phyloP scores from a whole-genome alignment of 2,888 invertebrate species.

The Leptinotarsa peninsularis region DNA sequence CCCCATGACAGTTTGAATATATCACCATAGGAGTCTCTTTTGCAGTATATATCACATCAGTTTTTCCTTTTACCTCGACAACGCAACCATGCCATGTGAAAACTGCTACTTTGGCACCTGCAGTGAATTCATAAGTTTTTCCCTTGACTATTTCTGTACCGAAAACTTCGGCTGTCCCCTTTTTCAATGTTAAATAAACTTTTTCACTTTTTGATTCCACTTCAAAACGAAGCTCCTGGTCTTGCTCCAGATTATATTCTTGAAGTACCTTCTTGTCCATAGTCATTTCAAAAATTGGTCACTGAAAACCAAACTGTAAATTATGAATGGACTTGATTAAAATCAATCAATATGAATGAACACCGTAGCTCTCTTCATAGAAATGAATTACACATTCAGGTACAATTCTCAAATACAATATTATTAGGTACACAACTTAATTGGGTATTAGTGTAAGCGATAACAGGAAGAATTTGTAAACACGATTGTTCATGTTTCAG shows the following conservation, averaged over 20 bases:
- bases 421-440: too few species aligned
- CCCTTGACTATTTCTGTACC: slow-evolving; percentile 95
- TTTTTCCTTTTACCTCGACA: slow-evolving; percentile 86
- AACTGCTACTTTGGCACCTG: slow-evolving; percentile 94
- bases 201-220: slow-evolving; percentile 89
- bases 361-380: too few species aligned
- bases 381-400: too few species aligned
- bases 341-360: too few species aligned
- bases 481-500: too few species aligned
- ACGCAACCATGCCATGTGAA: slow-evolving; percentile 97
- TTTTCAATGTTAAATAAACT: slow-evolving; percentile 84
- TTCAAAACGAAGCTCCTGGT: slow-evolving; percentile 94
- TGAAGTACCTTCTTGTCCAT: slow-evolving; percentile 62
- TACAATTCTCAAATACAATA: too few species aligned
- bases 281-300: slow-evolving; percentile 33
- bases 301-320: too few species aligned
- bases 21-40: slow-evolving; percentile 97
- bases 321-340: too few species aligned
- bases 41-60: slow-evolving; percentile 94
- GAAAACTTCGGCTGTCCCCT: slow-evolving; percentile 94
- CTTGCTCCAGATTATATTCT: slow-evolving; percentile 87
- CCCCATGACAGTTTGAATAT: slow-evolving; percentile 95
- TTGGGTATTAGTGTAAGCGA: too few species aligned
- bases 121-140: slow-evolving; percentile 88
- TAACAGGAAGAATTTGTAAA: too few species aligned